phyloP scores from a whole-genome alignment of 1,140 invertebrate genomes.

The Drosophila nikananu region DNA sequence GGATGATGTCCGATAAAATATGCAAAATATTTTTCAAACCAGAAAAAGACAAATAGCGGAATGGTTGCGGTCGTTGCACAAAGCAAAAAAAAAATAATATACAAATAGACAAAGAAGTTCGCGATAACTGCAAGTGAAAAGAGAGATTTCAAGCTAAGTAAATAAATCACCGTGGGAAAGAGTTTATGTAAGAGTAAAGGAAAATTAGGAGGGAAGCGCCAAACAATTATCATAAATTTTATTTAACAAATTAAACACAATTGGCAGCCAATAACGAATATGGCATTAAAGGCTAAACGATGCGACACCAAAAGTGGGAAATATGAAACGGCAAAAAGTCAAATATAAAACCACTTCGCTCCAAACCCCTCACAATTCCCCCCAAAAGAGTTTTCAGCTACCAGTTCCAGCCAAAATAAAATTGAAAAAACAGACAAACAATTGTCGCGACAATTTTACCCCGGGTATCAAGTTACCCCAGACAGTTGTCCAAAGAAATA shows the following conservation, averaged over 20 bases:
- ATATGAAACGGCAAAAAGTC: conserved; percentile 44
- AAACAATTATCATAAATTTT: conserved; percentile 73
- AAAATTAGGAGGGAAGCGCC: conserved; percentile 7
- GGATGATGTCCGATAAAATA: conserved; percentile 57
- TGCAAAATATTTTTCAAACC: conserved; percentile 38
- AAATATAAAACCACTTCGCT: conserved; percentile 34
- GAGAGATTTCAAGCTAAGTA: conserved; percentile 23
- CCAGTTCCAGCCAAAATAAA: conserved; percentile 24
- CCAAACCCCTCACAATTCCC: conserved; percentile 7
- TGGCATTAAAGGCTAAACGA: conserved; percentile 20
- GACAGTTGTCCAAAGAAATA: conserved; percentile 44
- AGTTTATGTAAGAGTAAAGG: conserved; percentile 20
- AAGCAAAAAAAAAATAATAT: not conserved
- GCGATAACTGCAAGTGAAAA: conserved; percentile 41
- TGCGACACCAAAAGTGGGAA: conserved; percentile 36
- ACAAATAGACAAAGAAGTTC: conserved; percentile 32
- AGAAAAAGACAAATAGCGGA: conserved; percentile 29
- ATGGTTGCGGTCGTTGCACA: conserved; percentile 47
- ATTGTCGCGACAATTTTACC: conserved; percentile 68
- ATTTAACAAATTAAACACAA: conserved; percentile 71
- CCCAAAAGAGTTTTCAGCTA: conserved; percentile 18
- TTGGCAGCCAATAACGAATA: conserved; percentile 55
- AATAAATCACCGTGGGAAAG: conserved; percentile 74
- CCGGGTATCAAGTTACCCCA: conserved; percentile 68
- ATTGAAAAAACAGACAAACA: conserved; percentile 26